Percentiles rank a stretch among this genome's conserved stretches.
phyloP scores from a whole-genome alignment of 2,797 vertebrate genomes.

The Sebastes oblongus region DNA sequence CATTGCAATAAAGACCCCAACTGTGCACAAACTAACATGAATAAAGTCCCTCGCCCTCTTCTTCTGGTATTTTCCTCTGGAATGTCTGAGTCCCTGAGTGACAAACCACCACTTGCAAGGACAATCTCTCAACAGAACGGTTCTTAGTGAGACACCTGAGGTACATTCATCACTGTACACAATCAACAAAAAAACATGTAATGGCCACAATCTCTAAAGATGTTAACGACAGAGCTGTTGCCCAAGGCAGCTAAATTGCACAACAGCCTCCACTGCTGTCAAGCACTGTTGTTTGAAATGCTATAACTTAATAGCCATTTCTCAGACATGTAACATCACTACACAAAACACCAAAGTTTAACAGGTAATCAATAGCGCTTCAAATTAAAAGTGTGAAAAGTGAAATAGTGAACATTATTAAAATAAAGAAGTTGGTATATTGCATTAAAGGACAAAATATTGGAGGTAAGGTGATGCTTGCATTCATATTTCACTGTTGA shows the following conservation, averaged over 20 bases:
- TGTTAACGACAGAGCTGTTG: neutral
- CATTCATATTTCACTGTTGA: neutral
- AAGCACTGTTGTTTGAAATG: neutral
- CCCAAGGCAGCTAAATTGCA: neutral
- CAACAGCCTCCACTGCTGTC: neutral
- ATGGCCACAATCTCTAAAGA: neutral
- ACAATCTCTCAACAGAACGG: conserved; percentile 3
- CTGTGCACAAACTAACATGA: conserved; percentile 41
- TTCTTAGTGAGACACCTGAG: conserved; percentile 6
- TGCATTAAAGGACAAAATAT: neutral
- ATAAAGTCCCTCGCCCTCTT: neutral
- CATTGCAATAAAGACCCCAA: conserved; percentile 32
- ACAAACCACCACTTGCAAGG: conserved; percentile 16
- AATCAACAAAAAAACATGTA: neutral
- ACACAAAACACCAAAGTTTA: neutral
- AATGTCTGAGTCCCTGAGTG: neutral
- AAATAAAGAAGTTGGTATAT: neutral
- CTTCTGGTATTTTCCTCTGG: neutral
- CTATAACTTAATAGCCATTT: neutral
- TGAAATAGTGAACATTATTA: neutral
- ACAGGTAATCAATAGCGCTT: neutral
- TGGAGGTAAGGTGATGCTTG: neutral
- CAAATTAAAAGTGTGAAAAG: neutral
- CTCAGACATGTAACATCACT: neutral
- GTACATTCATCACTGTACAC: neutral